These are phyloP conservation scores for Hippotragus niger DNA, from an alignment of 2,113 vertebrate species.

Conservation along the genomic window DNA sequence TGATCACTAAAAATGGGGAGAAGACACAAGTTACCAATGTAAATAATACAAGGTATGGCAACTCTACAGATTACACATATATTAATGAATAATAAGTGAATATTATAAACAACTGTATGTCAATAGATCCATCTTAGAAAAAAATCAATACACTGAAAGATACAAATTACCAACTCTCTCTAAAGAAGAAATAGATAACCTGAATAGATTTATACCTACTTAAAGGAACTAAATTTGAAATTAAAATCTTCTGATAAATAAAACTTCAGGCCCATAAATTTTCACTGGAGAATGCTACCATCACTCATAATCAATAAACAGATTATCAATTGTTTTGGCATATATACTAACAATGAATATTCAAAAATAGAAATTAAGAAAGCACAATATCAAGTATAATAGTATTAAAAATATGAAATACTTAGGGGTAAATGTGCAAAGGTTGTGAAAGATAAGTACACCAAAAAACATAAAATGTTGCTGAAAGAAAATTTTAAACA, in stretches of 20 bases:
- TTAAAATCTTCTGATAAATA: not conserved
- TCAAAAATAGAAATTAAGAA: constrained; percentile 1
- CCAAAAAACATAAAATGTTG: not conserved
- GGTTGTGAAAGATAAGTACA: not conserved
- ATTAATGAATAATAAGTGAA: not conserved
- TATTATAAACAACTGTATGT: not conserved
- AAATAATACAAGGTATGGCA: not conserved
- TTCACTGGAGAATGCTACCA: not conserved
- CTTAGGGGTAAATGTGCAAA: not conserved
- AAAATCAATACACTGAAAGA: not conserved
- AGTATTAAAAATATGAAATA: not conserved
- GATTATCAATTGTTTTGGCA: not conserved
- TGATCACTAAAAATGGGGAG: not conserved
- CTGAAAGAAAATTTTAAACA: not conserved
- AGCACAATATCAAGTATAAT: not conserved
- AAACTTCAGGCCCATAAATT: not conserved
- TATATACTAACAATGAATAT: not conserved
- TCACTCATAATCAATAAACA: not conserved
- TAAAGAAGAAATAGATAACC: not conserved
- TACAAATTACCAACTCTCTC: not conserved
- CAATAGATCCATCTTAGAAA: not conserved
- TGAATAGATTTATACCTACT: not conserved
- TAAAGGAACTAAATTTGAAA: constrained; percentile 17
- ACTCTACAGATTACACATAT: not conserved
- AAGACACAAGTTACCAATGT: not conserved